Evolutionary conservation across 2,888 invertebrate genomes (phyloP).

Genomic region (Troides oblongomaculatus): DNA sequence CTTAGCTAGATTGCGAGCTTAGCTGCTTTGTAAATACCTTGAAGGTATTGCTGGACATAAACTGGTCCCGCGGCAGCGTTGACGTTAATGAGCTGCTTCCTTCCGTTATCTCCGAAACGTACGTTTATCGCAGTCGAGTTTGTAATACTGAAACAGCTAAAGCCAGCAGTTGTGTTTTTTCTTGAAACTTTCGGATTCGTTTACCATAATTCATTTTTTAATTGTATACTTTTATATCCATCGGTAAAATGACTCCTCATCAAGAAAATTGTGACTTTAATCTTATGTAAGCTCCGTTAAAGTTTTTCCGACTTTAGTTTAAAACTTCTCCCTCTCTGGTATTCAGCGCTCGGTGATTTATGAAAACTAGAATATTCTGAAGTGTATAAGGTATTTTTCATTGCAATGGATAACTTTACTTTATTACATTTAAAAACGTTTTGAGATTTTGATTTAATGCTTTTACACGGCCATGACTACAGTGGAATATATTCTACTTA

Average conservation of each 20-base stretch:
- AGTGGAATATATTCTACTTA: not conserved
- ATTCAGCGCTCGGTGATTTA: conserved; percentile 71
- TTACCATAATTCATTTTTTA: conserved; percentile 44
- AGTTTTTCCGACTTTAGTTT: conserved; percentile 69
- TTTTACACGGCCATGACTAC: conserved; percentile 12
- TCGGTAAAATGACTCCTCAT: conserved; percentile 66
- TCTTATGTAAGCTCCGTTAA: conserved; percentile 65
- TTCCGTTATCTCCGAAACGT: conserved; percentile 71
- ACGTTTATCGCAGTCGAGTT: conserved; percentile 63
- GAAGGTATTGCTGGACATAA: conserved; percentile 73
- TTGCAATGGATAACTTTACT: conserved; percentile 54
- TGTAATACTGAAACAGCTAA: conserved; percentile 52
- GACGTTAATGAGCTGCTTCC: conserved; percentile 74
- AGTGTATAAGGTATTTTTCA: conserved; percentile 62
- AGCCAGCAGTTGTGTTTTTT: conserved; percentile 44
- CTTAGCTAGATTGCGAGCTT: conserved; percentile 62
- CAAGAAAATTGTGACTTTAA: conserved; percentile 73
- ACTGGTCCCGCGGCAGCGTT: conserved; percentile 63
- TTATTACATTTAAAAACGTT: conserved; percentile 55
- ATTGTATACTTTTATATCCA: conserved; percentile 60
- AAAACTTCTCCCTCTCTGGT: conserved; percentile 61
- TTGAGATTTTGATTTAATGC: conserved; percentile 32
- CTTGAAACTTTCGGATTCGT: conserved; percentile 38
- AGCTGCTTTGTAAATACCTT: conserved; percentile 75
- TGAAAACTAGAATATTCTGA: conserved; percentile 70